Evolutionary conservation across 2,888 invertebrate genomes (phyloP).

Genomic region (Ochlodes sylvanus): DNA sequence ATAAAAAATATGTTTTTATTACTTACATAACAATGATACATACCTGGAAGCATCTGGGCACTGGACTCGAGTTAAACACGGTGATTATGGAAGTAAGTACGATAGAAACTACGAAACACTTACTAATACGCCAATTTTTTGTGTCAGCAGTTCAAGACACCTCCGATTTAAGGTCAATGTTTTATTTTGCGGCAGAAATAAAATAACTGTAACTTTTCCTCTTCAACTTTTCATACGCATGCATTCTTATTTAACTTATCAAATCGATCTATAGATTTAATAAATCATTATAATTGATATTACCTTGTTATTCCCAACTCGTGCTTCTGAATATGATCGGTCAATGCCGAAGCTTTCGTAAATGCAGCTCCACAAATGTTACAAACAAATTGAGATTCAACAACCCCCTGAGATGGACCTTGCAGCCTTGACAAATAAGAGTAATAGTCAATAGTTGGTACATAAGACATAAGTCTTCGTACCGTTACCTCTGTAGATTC

Average conservation of each 20-base stretch:
- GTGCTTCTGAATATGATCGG: conserved; percentile 66
- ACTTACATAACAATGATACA: neutral
- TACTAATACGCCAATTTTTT: too few species aligned
- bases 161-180: too few species aligned
- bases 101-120: too few species aligned
- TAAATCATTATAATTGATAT: conserved; percentile 34
- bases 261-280: neutral
- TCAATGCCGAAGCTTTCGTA: conserved; percentile 59
- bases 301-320: conserved; percentile 62
- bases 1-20: neutral
- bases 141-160: too few species aligned
- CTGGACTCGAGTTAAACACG: too few species aligned
- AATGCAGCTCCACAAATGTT: conserved; percentile 70
- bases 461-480: conserved; percentile 60
- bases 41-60: too few species aligned
- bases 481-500: conserved; percentile 67
- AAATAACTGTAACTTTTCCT: too few species aligned
- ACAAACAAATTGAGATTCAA: conserved; percentile 57
- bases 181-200: too few species aligned
- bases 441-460: conserved; percentile 60
- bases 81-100: too few species aligned
- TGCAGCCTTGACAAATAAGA: conserved; percentile 55
- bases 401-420: conserved; percentile 41
- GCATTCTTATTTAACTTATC: too few species aligned
- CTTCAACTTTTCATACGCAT: too few species aligned